Evolutionary conservation across 1,140 invertebrate genomes (phyloP), one percentile per base, ranked within the genome.

Genomic region (Microplitis demolitor): DNA sequence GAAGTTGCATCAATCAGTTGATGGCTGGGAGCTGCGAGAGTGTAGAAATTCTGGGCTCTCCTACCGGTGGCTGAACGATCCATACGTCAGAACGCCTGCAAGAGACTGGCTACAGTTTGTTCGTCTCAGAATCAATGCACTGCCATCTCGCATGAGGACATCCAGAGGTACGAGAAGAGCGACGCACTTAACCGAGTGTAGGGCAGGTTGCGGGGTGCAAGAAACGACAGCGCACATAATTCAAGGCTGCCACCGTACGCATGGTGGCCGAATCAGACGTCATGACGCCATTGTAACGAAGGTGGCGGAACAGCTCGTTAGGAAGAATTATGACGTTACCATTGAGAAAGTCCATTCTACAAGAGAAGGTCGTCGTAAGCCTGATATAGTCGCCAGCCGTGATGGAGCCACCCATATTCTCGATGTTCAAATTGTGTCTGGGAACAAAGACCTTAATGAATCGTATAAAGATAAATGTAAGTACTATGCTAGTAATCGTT

Each of bases 221-320:
- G 84, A 87, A 61, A 84, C 85, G 0, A 75, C 78, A 4, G 77
- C 79, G 16, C 84, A 87, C 64, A 76, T 80, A 2, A 79, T 87
- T 1, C 83, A 87, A 66, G 69, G 74, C 6, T 87, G 85, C 71
- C 72, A 74, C 16, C 45, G 83, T 24, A 84, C 82, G 0, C 84
- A 86, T 73, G 82, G 81, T 4, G 81, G 81, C 0, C 71, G 83
- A 0, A 78, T 85, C 4, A 16, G 76, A 9, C 74, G 83, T 4
- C 85, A 88, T 58, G 53, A 84, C 60, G 72, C 72, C 0, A 66
- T 82, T 0, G 53, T 16, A 0, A 14, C 51, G 1, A 71, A 34
- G 0, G 4, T 81, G 0, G 64, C 71, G 0, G n/a, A 5, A 0
- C 53, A 62, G 1, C 16, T 81, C 0, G 8, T 9, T 9, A 6